A percentile compares a stretch with the other conserved stretches of the same genome.
phyloP scores from a whole-genome alignment of 2,113 vertebrate genomes.

The Solea senegalensis region DNA sequence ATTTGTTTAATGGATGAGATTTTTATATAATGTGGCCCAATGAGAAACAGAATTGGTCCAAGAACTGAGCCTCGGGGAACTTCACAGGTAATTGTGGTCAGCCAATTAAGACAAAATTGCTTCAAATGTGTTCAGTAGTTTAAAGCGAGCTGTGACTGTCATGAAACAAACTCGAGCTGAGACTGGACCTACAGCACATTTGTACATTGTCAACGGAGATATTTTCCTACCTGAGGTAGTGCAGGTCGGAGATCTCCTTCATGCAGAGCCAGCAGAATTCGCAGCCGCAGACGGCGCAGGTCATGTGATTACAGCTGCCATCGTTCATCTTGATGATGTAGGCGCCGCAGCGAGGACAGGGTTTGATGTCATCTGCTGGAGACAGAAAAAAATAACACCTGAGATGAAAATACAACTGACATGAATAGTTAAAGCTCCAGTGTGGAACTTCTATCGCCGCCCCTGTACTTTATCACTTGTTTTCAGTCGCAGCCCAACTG shows the following conservation, averaged over 20 bases:
- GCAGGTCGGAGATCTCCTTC: slow-evolving; percentile 99
- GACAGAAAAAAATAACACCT: slow-evolving; percentile 16
- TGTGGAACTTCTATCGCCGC: too few species aligned
- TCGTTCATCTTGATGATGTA: slow-evolving; percentile 99
- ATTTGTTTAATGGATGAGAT: too few species aligned
- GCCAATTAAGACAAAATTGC: not conserved
- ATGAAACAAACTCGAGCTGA: too few species aligned
- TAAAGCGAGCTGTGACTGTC: too few species aligned
- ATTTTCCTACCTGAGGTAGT: slow-evolving; percentile 93
- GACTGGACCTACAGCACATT: too few species aligned
- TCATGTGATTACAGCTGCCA: slow-evolving; percentile 99
- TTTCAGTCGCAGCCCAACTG: too few species aligned
- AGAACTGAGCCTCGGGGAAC: not conserved
- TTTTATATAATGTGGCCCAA: not conserved
- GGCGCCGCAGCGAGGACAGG: slow-evolving; percentile 94
- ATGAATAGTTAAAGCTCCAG: too few species aligned
- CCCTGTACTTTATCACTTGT: too few species aligned
- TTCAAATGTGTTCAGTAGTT: not conserved
- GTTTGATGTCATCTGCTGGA: slow-evolving; percentile 96
- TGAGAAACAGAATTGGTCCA: not conserved
- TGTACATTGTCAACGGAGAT: too few species aligned
- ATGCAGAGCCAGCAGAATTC: slow-evolving; percentile 99
- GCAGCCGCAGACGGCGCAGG: slow-evolving; percentile 96
- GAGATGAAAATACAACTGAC: not conserved
- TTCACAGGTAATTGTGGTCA: not conserved